Evolutionary conservation across 2,113 vertebrate species (phyloP).

Genomic region (Gallinago paraguaiae): DNA sequence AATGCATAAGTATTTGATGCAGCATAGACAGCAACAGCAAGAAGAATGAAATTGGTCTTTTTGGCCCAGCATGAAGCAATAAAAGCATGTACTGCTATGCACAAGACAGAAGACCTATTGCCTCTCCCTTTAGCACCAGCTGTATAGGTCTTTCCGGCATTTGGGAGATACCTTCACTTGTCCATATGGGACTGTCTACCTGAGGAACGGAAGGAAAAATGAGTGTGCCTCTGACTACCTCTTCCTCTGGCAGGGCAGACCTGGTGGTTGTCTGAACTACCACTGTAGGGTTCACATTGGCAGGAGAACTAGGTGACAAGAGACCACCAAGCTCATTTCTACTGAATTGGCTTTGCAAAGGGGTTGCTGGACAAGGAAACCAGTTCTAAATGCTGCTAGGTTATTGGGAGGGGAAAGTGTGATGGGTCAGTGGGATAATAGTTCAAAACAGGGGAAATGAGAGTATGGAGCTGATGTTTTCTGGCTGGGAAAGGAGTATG

Average conservation of each 20-base stretch:
- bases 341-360: accelerated
- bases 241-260: not conserved
- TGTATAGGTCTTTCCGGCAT: not conserved
- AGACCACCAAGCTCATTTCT: not conserved
- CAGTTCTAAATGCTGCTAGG: not conserved
- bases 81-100: not conserved
- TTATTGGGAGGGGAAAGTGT: not conserved
- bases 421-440: not conserved
- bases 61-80: not conserved
- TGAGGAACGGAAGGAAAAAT: not conserved
- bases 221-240: not conserved
- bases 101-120: not conserved
- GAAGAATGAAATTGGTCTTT: not conserved
- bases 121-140: not conserved
- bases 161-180: not conserved
- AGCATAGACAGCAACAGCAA: not conserved
- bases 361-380: not conserved
- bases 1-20: not conserved
- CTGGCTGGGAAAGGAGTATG: not conserved
- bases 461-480: not conserved
- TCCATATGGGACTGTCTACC: not conserved
- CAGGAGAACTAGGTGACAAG: not conserved
- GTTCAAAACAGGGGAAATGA: not conserved
- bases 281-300: not conserved
- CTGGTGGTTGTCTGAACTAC: not conserved